Percentiles rank a stretch among this genome's conserved stretches.
These are phyloP conservation scores for Thalassophryne amazonica DNA, from an alignment of 2,797 vertebrate genomes.

Conservation along the genomic window DNA sequence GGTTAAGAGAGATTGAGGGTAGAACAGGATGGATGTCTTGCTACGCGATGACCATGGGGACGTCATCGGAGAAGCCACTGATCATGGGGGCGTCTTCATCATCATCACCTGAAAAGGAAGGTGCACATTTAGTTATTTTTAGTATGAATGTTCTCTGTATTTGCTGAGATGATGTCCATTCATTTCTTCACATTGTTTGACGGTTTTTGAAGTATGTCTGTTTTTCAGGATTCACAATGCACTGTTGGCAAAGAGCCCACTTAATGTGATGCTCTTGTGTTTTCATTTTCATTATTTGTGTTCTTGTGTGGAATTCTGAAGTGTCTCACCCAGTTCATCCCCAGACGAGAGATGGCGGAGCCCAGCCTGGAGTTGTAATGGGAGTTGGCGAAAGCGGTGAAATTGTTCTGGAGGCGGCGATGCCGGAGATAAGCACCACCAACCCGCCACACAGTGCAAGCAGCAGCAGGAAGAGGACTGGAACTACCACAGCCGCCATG, in stretches of 20 bases:
- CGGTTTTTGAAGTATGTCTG: no score
- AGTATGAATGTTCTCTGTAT: no score
- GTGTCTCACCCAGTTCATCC: constrained; percentile 88
- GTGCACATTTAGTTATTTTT: background rate
- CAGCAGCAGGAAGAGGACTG: constrained; percentile 90
- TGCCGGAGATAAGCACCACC: constrained; percentile 88
- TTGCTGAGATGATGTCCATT: no score
- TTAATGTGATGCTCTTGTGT: no score
- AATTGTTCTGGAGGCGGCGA: constrained; percentile 92
- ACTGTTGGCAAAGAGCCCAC: no score
- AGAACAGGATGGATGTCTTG: constrained; percentile 19
- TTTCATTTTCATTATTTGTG: no score
- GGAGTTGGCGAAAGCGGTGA: constrained; percentile 94
- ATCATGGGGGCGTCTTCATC: constrained; percentile 98
- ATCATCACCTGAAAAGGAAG: constrained; percentile 84
- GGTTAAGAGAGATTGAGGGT: background rate
- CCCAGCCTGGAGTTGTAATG: constrained; percentile 98
- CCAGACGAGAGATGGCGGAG: constrained; percentile 94
- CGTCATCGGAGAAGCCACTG: constrained; percentile 97
- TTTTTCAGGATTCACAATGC: no score
- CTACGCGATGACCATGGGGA: constrained; percentile 98
- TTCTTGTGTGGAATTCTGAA: no score
- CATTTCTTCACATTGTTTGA: no score
- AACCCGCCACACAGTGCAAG: constrained; percentile 86
- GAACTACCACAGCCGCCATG: constrained; percentile 90